Evolutionary conservation across 1,140 invertebrate genomes (phyloP).

Genomic region (Platyscapa corneri): DNA sequence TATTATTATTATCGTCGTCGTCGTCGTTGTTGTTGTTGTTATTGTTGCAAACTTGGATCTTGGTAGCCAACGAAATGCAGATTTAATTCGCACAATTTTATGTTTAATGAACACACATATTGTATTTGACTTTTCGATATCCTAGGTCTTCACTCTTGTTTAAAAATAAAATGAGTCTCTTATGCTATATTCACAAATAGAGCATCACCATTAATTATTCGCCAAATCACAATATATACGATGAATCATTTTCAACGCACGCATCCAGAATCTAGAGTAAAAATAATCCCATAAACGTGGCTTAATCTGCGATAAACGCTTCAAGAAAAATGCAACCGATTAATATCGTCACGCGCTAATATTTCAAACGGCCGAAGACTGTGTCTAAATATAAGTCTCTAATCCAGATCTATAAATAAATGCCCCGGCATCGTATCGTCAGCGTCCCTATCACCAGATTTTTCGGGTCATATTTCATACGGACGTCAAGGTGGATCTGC

Average conservation of each 20-base stretch:
- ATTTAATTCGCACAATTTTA: too few species aligned
- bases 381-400: constrained; percentile 36
- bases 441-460: constrained; percentile 14
- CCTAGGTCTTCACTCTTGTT: not conserved
- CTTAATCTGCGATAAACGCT: constrained; percentile 37
- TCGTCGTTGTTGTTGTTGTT: too few species aligned
- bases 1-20: too few species aligned
- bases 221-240: not conserved
- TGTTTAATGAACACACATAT: too few species aligned
- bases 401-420: constrained; percentile 40
- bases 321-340: constrained; percentile 40
- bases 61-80: too few species aligned
- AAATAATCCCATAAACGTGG: not conserved
- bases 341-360: constrained; percentile 23
- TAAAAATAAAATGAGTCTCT: not conserved
- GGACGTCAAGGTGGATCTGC: constrained; percentile 24
- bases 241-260: not conserved
- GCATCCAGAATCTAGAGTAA: not conserved
- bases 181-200: not conserved
- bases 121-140: too few species aligned
- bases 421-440: not conserved
- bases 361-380: constrained; percentile 22
- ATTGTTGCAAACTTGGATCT: too few species aligned
- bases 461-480: constrained; percentile 20
- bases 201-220: not conserved